Conservation (phyloP, 2,113 vertebrate genomes). For the Petrocephalus microphthalmus region DNA sequence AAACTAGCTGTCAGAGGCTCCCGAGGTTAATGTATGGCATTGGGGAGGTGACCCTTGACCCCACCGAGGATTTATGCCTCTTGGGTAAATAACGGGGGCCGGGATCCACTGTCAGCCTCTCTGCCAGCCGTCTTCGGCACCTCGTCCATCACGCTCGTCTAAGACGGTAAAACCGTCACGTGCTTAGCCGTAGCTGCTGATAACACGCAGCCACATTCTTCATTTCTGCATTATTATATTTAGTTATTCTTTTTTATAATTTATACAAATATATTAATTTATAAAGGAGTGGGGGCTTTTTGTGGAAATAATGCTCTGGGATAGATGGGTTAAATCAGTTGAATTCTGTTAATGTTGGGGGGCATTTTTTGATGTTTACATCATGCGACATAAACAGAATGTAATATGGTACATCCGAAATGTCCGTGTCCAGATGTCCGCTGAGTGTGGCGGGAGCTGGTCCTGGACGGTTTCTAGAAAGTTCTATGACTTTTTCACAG, state of each 20-base stretch:
- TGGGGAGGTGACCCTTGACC: constrained; percentile 53
- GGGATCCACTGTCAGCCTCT: constrained; percentile 55
- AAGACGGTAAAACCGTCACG: constrained; percentile 30
- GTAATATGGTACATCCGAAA: neutral
- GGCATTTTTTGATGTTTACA: neutral
- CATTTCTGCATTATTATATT: neutral
- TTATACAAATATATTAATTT: neutral
- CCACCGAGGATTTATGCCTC: constrained; percentile 55
- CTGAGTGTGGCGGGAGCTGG: neutral
- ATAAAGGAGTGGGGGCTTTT: neutral
- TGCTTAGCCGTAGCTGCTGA: constrained; percentile 51
- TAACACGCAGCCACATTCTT: constrained; percentile 40
- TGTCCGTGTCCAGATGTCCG: neutral
- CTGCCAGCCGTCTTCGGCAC: constrained; percentile 54
- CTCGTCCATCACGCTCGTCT: constrained; percentile 62
- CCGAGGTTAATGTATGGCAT: constrained; percentile 37
- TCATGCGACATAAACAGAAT: neutral
- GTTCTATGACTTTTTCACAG: neutral
- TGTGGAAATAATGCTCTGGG: neutral
- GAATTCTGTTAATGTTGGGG: neutral
- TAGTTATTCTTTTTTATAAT: neutral
- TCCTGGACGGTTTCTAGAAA: neutral
- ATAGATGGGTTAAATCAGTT: neutral
- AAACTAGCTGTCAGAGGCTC: constrained; percentile 43
- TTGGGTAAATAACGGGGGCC: constrained; percentile 62